Base-by-base conservation (phyloP, 2,113 vertebrate genomes). In the Benitochromis conjunctus region DNA sequence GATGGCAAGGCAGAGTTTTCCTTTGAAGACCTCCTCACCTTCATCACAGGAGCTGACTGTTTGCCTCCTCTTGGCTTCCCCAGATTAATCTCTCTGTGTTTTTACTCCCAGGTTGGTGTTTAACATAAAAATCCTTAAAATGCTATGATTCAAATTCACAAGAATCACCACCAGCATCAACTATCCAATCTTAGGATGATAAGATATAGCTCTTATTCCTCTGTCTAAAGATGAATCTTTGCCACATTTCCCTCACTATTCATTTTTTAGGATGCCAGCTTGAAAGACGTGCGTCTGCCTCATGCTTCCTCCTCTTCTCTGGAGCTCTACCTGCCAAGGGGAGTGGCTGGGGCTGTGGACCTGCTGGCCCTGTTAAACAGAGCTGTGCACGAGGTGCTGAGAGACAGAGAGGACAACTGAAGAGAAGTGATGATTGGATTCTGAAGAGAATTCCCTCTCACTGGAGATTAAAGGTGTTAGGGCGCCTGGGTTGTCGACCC, bases 1-100 rank as follows among this genome's bases (percentile, higher is more conserved):
- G 95, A 93, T 2, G 84, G 89, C 21, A 29, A 81, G 38, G 51
- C 89, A 24, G 80, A 85, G 51, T 86, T 95, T 62, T 86, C 86
- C 24, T 94, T 95, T 57, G 88, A 94, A 82, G 94, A 96, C 29
- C 89, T 96, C 76, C 92, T 96, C 6, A 19, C 62, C 56, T 95
- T 96, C 86, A 85, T 94, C 86, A 94, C 92, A 6, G 95, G 92
- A 82, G 66, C 82, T 6, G 90, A 93, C 71, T 84, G 87, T 26
- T 57, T 94, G 31, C 94, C 93, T 81, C 87, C 86, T 18, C 84
- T 92, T 34, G 95, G 95, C 8, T 89, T 95, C 29, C 18, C 89
- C 24, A 77, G 56, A 38, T 48, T 34, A 19, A 92, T 95, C 71
- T 89, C 87, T 2, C 83, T 95, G 58, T 21, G 58, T 41, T 96